Base-by-base conservation (phyloP, 2,888 invertebrate genomes). In the Myopa testacea region DNA sequence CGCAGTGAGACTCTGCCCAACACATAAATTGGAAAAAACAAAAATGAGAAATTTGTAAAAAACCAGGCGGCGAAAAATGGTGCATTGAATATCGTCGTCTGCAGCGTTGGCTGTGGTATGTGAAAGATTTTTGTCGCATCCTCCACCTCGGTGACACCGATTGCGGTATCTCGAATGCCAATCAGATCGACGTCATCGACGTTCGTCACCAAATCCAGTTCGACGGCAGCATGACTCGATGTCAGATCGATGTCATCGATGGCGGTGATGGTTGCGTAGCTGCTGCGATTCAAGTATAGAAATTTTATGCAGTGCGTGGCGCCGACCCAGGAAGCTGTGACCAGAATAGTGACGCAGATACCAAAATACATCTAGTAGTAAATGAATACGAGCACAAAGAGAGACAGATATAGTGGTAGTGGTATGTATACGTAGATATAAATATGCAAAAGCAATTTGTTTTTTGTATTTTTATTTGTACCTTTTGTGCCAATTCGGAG, bases 21-120 rank as follows among this genome's bases (percentile, higher is more conserved):
- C 82, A 96, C 91, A 89, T 96, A 97, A 75, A 96, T 91, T 8
- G 97, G 98, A 87, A 97, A 97, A 90, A 97, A 96, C 75, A 98
- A 91, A 85, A 96, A 93, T 76, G 96, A 94, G 94, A 96, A 97
- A 88, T 96, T 95, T 71, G 97, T 96, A 88, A 95, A 95, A 89
- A 97, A 96, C 96, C 98, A 98, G 45, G 97, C 96, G 8, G 97
- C 96, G 90, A 98, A 96, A 90, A 98, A 97, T 76, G 98, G 97
- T 14, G 98, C 97, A 89, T 95, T 94, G 90, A 96, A 97, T 80
- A 87, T 86, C 81, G 82, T 84, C 62, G 88, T 83, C 79, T 86
- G 84, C 74, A 86, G 84, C 81, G 86, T 84, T 65, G 81, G 79
- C 72, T 82, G 81, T 82, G 87, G 88, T 84, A 88, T 85, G 74